Evolutionary conservation across 2,113 vertebrate genomes (phyloP).

Genomic region (Psilopsiagon aurifrons): DNA sequence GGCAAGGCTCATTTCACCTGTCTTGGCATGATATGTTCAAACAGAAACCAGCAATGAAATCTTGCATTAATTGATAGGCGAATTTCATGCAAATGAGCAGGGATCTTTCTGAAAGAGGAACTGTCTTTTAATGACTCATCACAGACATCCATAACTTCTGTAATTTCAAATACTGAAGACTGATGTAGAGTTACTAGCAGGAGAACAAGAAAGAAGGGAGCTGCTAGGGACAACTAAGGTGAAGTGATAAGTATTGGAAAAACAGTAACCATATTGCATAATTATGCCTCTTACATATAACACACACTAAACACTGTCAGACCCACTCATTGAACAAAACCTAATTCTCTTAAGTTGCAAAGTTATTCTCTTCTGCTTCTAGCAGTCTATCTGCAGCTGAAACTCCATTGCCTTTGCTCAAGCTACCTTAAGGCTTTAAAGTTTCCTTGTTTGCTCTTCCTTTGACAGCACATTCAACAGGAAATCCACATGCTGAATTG

Average conservation of each 20-base stretch:
- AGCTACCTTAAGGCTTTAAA: neutral
- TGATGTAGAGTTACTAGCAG: neutral
- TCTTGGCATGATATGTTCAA: neutral
- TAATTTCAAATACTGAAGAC: neutral
- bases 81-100: neutral
- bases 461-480: neutral
- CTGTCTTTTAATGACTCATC: neutral
- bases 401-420: neutral
- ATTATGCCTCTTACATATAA: neutral
- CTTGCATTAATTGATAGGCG: neutral
- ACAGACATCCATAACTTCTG: neutral
- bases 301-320: neutral
- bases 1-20: neutral
- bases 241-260: neutral
- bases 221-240: neutral
- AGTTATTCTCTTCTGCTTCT: neutral
- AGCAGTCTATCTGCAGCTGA: neutral
- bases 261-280: neutral
- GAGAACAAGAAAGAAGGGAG: neutral
- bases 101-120: neutral
- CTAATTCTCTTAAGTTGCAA: neutral
- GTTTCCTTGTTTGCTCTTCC: neutral
- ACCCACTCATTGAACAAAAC: neutral
- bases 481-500: neutral
- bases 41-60: neutral